These are phyloP conservation scores for Drosophila anomalipes DNA, from an alignment of 2,888 invertebrate genomes.

Conservation along the genomic window DNA sequence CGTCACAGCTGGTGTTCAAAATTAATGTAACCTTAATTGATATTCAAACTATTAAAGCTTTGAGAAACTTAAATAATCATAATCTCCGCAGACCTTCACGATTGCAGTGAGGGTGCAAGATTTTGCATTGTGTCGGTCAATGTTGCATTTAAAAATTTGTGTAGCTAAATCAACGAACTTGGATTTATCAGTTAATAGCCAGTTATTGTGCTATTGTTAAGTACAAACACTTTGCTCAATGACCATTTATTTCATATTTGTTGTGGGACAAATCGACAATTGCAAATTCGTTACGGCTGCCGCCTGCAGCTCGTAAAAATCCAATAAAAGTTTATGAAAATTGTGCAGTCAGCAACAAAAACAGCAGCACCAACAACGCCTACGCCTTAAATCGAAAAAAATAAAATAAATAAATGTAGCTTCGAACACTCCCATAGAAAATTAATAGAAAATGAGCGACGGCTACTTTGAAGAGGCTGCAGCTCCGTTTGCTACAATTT, in stretches of 20 bases:
- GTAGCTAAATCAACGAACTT: slow-evolving; percentile 20
- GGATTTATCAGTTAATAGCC: slow-evolving; percentile 37
- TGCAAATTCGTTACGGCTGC: slow-evolving; percentile 65
- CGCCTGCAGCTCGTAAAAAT: slow-evolving; percentile 63
- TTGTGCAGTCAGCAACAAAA: slow-evolving; percentile 56
- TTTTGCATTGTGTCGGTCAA: slow-evolving; percentile 24
- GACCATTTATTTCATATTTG: slow-evolving; percentile 59
- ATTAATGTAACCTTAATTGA: slow-evolving; percentile 2
- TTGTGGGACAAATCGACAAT: slow-evolving; percentile 53
- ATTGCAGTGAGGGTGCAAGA: slow-evolving; percentile 18
- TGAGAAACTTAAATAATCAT: background rate
- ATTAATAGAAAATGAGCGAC: slow-evolving; percentile 46
- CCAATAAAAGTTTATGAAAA: slow-evolving; percentile 75
- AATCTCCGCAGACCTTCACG: background rate
- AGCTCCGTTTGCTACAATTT: slow-evolving; percentile 67
- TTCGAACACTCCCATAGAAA: slow-evolving; percentile 69
- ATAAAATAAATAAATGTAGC: slow-evolving; percentile 13
- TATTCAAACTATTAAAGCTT: slow-evolving; percentile 10
- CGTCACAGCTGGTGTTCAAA: background rate
- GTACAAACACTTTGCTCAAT: slow-evolving; percentile 68
- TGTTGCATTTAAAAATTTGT: slow-evolving; percentile 35
- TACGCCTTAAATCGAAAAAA: slow-evolving; percentile 54
- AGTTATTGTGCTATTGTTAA: slow-evolving; percentile 47
- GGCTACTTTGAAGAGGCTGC: slow-evolving; percentile 64
- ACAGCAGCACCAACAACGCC: slow-evolving; percentile 27